phyloP scores from a whole-genome alignment of 2,888 invertebrate genomes.

The Chalcosyrphus nemorum region DNA sequence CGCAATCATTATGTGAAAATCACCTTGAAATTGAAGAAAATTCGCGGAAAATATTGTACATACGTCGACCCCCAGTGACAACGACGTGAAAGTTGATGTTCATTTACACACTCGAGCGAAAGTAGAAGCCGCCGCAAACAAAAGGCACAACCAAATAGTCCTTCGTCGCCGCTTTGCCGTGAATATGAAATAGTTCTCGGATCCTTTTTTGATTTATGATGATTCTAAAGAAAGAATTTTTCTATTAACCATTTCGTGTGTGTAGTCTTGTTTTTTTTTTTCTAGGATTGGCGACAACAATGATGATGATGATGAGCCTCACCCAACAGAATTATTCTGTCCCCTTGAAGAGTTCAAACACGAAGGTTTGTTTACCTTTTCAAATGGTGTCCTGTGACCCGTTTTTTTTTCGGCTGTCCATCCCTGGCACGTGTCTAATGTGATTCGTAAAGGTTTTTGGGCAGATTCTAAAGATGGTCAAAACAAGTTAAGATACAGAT shows the following conservation, averaged over 20 bases:
- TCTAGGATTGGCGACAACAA: constrained; percentile 36
- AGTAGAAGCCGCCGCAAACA: no score
- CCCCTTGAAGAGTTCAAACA: constrained; percentile 22
- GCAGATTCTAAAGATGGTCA: background rate
- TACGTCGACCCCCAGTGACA: background rate
- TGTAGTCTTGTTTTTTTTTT: no score
- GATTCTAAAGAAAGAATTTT: background rate
- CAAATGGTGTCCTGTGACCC: no score
- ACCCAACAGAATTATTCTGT: constrained; percentile 21
- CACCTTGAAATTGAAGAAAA: constrained; percentile 39
- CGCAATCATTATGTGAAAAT: constrained; percentile 49
- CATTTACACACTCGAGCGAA: constrained; percentile 5
- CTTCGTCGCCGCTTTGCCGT: background rate
- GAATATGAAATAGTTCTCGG: background rate
- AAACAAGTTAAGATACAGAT: no score
- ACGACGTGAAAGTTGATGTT: constrained; percentile 25
- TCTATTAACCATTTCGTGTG: constrained; percentile 2
- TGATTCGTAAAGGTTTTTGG: background rate
- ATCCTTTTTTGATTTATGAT: constrained; percentile 36
- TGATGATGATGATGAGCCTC: constrained; percentile 4
- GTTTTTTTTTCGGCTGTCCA: background rate
- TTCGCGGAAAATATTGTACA: constrained; percentile 1
- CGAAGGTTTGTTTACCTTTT: constrained; percentile 42
- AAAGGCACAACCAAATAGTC: background rate
- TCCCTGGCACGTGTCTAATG: background rate